Conservation (phyloP, 2,113 vertebrate genomes). For the Hepsetus odoe region DNA sequence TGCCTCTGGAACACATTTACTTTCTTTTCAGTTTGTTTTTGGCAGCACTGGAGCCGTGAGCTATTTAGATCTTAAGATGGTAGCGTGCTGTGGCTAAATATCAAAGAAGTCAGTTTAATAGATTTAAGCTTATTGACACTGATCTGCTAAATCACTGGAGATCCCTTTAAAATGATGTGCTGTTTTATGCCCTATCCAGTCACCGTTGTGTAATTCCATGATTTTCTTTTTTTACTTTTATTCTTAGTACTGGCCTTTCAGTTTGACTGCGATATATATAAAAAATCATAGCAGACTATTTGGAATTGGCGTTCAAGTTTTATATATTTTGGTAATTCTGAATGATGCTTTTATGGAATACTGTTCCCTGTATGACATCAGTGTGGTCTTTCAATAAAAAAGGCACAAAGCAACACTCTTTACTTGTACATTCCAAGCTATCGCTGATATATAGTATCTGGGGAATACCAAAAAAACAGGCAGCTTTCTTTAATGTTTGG, state of each 20-base stretch:
- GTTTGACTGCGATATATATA: neutral
- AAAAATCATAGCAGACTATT: neutral
- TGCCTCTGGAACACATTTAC: neutral
- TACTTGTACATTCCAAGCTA: conserved; percentile 6
- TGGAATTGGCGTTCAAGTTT: neutral
- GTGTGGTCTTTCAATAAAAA: conserved; percentile 20
- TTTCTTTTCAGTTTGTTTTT: neutral
- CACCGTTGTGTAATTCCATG: neutral
- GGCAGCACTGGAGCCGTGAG: neutral
- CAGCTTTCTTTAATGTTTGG: neutral
- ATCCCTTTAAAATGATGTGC: neutral
- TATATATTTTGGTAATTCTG: conserved; percentile 21
- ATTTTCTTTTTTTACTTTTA: too few relatives aligned
- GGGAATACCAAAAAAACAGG: neutral
- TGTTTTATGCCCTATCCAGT: neutral
- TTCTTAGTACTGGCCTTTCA: neutral
- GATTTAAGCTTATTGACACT: neutral
- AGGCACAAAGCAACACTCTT: conserved; percentile 3
- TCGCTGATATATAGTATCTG: conserved; percentile 3
- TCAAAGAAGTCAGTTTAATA: neutral
- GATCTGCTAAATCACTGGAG: neutral
- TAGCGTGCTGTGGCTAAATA: neutral
- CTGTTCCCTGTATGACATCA: neutral
- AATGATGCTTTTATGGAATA: conserved; percentile 1
- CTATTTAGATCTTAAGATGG: neutral